Evolutionary conservation across 2,797 vertebrate genomes (phyloP).

Genomic region (Pangasius larnaudii): DNA sequence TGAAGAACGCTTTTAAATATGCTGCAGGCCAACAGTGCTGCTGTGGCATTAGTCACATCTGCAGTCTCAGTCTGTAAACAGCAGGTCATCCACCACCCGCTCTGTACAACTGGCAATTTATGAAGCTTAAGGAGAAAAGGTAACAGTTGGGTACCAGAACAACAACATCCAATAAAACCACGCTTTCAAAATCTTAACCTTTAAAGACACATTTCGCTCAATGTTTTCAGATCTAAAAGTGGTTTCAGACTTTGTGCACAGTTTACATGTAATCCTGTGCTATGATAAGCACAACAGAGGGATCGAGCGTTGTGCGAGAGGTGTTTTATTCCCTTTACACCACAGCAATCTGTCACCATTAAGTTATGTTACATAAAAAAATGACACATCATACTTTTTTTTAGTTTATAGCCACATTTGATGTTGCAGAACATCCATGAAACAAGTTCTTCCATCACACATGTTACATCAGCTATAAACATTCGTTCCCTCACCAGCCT

Average conservation of each 20-base stretch:
- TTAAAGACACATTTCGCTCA: neutral
- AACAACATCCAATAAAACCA: neutral
- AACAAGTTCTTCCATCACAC: no score
- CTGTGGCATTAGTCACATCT: constrained; percentile 48
- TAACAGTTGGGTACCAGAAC: neutral
- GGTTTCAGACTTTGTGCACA: neutral
- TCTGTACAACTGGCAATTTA: neutral
- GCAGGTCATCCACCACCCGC: neutral
- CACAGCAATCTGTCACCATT: neutral
- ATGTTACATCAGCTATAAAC: no score
- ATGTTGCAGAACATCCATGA: no score
- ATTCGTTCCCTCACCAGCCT: neutral
- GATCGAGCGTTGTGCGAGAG: neutral
- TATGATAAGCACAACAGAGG: neutral
- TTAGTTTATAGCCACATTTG: no score
- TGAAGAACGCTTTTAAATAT: neutral
- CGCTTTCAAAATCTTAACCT: neutral
- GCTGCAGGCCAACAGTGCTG: constrained; percentile 9
- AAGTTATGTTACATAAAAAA: neutral
- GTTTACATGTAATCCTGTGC: neutral
- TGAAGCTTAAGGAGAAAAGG: neutral
- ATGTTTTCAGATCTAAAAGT: neutral
- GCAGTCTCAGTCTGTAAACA: constrained; percentile 36
- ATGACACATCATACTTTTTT: neutral
- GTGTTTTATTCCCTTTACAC: neutral